Conservation (phyloP, 2,888 invertebrate genomes). For the Catocala nupta region DNA sequence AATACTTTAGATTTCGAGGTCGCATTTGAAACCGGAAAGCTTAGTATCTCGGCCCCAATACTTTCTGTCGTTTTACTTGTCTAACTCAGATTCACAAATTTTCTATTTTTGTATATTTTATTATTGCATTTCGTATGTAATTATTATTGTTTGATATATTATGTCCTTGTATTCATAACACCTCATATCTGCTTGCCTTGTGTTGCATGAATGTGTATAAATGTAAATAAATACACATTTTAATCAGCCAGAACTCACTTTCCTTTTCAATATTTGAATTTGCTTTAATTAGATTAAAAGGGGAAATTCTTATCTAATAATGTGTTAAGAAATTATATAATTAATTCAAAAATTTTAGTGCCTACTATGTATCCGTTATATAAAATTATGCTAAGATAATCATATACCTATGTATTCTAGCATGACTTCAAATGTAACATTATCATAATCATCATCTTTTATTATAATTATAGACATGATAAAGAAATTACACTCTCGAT, state of each 20-base stretch:
- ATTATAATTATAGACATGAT: no score
- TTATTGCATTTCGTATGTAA: conserved; percentile 24
- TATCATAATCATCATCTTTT: not conserved
- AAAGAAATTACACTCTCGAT: no score
- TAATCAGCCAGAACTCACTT: conserved; percentile 14
- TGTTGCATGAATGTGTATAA: conserved; percentile 3
- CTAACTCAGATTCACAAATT: conserved; percentile 25
- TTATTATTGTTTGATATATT: conserved; percentile 21
- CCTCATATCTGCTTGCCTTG: not conserved
- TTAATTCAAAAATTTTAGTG: not conserved
- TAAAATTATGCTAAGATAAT: conserved; percentile 1
- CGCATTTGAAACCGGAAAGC: conserved; percentile 75
- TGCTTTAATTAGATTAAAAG: conserved; percentile 18
- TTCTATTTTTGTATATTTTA: not conserved
- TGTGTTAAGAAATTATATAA: conserved; percentile 10
- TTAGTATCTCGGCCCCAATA: conserved; percentile 59
- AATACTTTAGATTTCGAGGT: conserved; percentile 71
- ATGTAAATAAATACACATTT: conserved; percentile 7
- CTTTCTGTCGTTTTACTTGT: conserved; percentile 66
- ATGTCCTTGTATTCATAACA: not conserved
- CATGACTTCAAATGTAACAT: no score
- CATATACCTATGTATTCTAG: no score
- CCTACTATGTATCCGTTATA: not conserved
- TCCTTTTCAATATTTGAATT: conserved; percentile 23
- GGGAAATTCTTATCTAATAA: conserved; percentile 15